phyloP scores from a whole-genome alignment of 2,113 vertebrate genomes.

The Passer montanus region DNA sequence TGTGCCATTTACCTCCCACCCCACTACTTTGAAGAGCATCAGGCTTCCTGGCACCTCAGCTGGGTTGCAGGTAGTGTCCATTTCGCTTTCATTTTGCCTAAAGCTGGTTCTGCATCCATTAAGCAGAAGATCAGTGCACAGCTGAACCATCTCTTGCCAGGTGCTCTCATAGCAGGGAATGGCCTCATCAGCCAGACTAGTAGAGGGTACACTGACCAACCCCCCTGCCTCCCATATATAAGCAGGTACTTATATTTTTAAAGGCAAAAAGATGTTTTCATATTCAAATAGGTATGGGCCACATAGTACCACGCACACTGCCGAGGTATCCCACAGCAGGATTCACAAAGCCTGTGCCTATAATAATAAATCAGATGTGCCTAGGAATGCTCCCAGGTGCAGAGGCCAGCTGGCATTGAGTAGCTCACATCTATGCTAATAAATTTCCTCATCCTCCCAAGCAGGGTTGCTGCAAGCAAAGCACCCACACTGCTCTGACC shows the following conservation, averaged over 20 bases:
- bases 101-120: background rate
- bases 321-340: background rate
- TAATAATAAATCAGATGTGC: background rate
- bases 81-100: background rate
- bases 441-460: background rate
- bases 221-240: background rate
- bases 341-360: background rate
- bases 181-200: background rate
- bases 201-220: background rate
- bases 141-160: conserved; percentile 12
- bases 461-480: background rate
- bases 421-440: background rate
- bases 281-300: background rate
- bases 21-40: background rate
- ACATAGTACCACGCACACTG: background rate
- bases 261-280: background rate
- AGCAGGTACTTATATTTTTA: background rate
- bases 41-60: background rate
- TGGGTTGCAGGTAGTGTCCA: background rate
- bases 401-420: conserved; percentile 4
- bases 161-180: background rate
- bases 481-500: fast-evolving
- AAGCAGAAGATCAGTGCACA: background rate
- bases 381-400: background rate
- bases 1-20: background rate